These are phyloP conservation scores for Poeciliopsis turneri DNA, from an alignment of 2,797 vertebrate genomes.

Conservation along the genomic window DNA sequence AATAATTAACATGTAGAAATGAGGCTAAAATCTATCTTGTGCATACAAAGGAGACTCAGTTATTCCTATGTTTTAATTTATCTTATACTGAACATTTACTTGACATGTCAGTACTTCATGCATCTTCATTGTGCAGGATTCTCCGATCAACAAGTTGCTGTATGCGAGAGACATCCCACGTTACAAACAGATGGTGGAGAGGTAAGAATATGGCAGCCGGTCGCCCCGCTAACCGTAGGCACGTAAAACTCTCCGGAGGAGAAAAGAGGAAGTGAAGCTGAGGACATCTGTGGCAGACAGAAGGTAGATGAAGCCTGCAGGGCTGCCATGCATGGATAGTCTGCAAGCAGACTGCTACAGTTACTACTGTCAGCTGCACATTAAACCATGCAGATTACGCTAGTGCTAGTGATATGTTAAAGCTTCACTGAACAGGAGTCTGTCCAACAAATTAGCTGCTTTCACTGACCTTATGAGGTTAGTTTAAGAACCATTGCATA, in stretches of 20 bases:
- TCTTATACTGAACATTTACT: background rate
- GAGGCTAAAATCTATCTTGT: background rate
- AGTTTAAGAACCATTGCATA: background rate
- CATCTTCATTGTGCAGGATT: slow-evolving; percentile 83
- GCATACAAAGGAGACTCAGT: background rate
- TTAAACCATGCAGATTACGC: slow-evolving; percentile 37
- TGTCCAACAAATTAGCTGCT: slow-evolving; percentile 3
- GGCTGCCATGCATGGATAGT: slow-evolving; percentile 64
- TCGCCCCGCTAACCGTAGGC: slow-evolving; percentile 55
- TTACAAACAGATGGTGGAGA: slow-evolving; percentile 99
- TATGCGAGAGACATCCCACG: slow-evolving; percentile 97
- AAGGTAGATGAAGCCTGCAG: slow-evolving; percentile 54
- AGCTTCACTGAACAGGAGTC: slow-evolving; percentile 5
- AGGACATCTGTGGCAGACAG: slow-evolving; percentile 69
- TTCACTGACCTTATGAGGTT: slow-evolving; percentile 5
- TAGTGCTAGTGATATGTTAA: slow-evolving; percentile 37
- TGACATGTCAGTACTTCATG: background rate
- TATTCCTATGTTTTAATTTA: background rate
- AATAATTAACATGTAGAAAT: background rate
- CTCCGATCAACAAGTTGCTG: slow-evolving; percentile 97
- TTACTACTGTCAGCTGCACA: slow-evolving; percentile 56
- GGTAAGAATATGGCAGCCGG: slow-evolving; percentile 79
- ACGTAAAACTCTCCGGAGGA: slow-evolving; percentile 25
- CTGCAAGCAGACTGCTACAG: slow-evolving; percentile 61
- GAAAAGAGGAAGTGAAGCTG: slow-evolving; percentile 9